phyloP scores from a whole-genome alignment of 1,140 invertebrate species.

The Drosophila cardini region DNA sequence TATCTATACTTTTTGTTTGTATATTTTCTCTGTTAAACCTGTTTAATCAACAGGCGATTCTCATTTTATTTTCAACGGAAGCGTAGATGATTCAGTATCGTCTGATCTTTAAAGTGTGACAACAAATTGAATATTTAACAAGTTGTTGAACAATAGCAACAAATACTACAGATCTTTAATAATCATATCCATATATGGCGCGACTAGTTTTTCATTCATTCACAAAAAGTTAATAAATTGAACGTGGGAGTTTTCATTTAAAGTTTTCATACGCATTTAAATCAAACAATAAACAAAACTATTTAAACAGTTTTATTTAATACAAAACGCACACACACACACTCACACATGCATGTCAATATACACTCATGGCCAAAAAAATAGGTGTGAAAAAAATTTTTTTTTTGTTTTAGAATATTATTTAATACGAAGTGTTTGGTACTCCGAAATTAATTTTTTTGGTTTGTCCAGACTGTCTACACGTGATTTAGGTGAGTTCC shows the following conservation, averaged over 20 bases:
- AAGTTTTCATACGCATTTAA: constrained; percentile 43
- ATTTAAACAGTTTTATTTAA: constrained; percentile 59
- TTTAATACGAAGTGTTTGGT: too few species aligned
- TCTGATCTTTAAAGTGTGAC: constrained; percentile 36
- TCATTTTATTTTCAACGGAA: constrained; percentile 44
- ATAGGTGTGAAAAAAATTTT: too few species aligned
- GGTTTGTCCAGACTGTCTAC: too few species aligned
- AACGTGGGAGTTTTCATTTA: constrained; percentile 65
- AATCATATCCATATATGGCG: constrained; percentile 51
- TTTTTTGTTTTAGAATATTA: too few species aligned
- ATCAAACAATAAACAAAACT: constrained; percentile 50
- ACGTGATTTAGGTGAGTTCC: too few species aligned
- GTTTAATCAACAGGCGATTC: constrained; percentile 39
- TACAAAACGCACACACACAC: constrained; percentile 10
- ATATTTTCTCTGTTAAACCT: constrained; percentile 30
- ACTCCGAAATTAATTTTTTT: too few species aligned
- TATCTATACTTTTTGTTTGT: neutral
- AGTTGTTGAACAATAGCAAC: constrained; percentile 1
- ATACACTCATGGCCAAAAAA: too few species aligned
- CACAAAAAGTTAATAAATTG: constrained; percentile 57
- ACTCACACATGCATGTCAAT: constrained; percentile 8
- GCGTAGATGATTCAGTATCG: constrained; percentile 45
- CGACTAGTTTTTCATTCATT: constrained; percentile 80
- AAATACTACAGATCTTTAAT: constrained; percentile 39
- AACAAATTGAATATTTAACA: constrained; percentile 34